These are phyloP conservation scores for Ectropis crepuscularia DNA, from an alignment of 2,888 invertebrate genomes.

Conservation along the genomic window DNA sequence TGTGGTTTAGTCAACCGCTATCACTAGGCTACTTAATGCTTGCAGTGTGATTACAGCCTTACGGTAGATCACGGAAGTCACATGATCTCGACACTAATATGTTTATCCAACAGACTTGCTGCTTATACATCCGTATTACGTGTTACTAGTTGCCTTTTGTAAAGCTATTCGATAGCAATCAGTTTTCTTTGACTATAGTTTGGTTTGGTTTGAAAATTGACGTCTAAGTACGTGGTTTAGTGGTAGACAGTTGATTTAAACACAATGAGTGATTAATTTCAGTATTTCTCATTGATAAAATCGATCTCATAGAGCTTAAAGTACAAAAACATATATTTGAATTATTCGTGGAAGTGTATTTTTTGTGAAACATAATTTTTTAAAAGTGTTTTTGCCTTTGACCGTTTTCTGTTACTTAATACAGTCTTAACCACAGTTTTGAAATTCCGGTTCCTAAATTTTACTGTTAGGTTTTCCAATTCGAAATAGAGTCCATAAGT, in stretches of 20 bases:
- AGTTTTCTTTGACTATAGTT: not conserved
- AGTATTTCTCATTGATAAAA: too few relatives aligned
- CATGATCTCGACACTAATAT: conserved; percentile 67
- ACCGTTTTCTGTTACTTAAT: conserved; percentile 2
- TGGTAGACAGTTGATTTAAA: too few relatives aligned
- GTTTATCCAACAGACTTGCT: conserved; percentile 59
- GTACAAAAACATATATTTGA: not conserved
- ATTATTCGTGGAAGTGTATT: not conserved
- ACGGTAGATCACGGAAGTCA: conserved; percentile 55
- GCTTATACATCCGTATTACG: conserved; percentile 23
- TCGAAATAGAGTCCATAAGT: conserved; percentile 14
- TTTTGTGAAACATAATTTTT: not conserved
- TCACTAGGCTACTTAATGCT: not conserved
- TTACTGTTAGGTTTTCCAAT: conserved; percentile 10
- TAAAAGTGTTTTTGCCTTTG: not conserved
- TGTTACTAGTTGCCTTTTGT: conserved; percentile 19
- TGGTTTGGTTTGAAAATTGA: not conserved
- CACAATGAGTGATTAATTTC: too few relatives aligned
- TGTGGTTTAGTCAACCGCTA: too few relatives aligned
- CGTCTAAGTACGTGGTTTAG: not conserved
- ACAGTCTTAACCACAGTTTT: not conserved
- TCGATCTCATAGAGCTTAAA: too few relatives aligned
- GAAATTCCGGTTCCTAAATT: not conserved
- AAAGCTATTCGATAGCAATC: conserved; percentile 16
- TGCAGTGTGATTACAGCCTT: conserved; percentile 44